phyloP scores from a whole-genome alignment of 2,888 invertebrate species.

The Gymnosoma rotundatum region DNA sequence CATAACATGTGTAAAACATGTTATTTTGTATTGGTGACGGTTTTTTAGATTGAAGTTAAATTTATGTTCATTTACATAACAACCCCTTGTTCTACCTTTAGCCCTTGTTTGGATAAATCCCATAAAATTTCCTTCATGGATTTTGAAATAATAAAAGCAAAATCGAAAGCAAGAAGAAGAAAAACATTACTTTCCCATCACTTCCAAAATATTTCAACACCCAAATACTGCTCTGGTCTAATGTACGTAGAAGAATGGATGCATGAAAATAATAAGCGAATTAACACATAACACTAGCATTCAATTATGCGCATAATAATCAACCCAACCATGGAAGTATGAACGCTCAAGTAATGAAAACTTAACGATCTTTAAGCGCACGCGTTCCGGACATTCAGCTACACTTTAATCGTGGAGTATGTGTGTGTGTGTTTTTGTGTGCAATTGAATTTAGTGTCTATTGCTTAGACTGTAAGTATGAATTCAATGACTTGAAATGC shows the following conservation, averaged over 20 bases:
- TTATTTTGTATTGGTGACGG: no score
- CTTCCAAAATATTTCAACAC: constrained; percentile 43
- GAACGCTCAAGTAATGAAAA: constrained; percentile 23
- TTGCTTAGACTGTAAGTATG: constrained; percentile 20
- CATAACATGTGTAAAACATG: no score
- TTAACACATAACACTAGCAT: constrained; percentile 33
- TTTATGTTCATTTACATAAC: background rate
- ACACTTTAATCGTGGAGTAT: constrained; percentile 16
- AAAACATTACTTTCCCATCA: constrained; percentile 39
- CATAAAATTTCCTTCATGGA: constrained; percentile 21
- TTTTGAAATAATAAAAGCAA: constrained; percentile 7
- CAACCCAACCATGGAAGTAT: constrained; percentile 52
- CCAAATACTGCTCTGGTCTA: constrained; percentile 40
- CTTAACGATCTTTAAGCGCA: constrained; percentile 54
- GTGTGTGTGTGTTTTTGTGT: background rate
- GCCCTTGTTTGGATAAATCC: background rate
- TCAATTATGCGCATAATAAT: constrained; percentile 54
- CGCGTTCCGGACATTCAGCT: constrained; percentile 57
- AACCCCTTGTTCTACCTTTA: background rate
- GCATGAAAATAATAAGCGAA: constrained; percentile 31
- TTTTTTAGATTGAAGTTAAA: background rate
- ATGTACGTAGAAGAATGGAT: constrained; percentile 24
- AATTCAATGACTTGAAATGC: constrained; percentile 42
- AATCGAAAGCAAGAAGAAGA: constrained; percentile 7
- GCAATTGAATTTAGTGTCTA: constrained; percentile 1